These are phyloP conservation scores for Malacoctenus gilli DNA, from an alignment of 2,797 vertebrate species.

Conservation along the genomic window DNA sequence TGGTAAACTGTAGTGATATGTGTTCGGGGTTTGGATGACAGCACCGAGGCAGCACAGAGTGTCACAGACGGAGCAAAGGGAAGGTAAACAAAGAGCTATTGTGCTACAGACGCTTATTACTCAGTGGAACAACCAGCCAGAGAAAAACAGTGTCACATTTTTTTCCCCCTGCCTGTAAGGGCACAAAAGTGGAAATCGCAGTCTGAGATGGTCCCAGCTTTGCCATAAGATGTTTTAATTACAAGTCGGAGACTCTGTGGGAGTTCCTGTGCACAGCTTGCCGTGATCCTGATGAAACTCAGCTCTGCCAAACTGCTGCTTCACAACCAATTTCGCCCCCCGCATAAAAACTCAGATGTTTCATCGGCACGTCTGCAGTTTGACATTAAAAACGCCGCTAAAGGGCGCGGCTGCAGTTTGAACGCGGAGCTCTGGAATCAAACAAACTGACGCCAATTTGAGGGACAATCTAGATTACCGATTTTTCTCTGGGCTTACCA, in stretches of 20 bases:
- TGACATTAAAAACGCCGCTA: not conserved
- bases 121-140: conserved; percentile 37
- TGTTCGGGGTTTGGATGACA: conserved; percentile 47
- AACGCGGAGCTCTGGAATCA: conserved; percentile 19
- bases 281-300: conserved; percentile 19
- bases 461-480: conserved; percentile 57
- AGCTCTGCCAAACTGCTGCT: conserved; percentile 10
- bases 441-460: conserved; percentile 37
- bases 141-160: conserved; percentile 38
- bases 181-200: conserved; percentile 35
- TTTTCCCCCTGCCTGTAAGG: not conserved
- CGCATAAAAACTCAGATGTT: conserved; percentile 16
- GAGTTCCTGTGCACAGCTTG: conserved; percentile 30
- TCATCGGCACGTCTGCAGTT: conserved; percentile 3
- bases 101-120: conserved; percentile 49
- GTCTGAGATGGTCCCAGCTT: conserved; percentile 28
- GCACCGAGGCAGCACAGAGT: conserved; percentile 37
- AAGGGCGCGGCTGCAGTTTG: not conserved
- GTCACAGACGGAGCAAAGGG: conserved; percentile 34
- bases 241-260: conserved; percentile 29
- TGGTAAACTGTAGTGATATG: conserved; percentile 50
- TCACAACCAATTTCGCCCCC: conserved; percentile 19
- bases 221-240: conserved; percentile 40
- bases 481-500: conserved; percentile 66
- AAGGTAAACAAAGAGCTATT: conserved; percentile 54